phyloP scores from a whole-genome alignment of 2,888 invertebrate genomes.

The Drosophila pegasa region DNA sequence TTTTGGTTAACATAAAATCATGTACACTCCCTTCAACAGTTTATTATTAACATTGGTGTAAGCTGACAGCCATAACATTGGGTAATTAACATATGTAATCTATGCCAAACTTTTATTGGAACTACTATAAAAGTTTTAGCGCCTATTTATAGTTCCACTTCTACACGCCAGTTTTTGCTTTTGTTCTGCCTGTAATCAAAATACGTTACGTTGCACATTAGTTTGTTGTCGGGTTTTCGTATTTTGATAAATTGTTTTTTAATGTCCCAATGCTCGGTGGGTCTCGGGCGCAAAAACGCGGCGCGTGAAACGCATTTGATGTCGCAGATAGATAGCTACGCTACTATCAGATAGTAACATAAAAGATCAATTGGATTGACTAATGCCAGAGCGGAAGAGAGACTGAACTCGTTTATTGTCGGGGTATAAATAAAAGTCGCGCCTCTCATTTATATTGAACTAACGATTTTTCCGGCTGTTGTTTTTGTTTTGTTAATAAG shows the following conservation, averaged over 20 bases:
- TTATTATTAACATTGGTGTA: not conserved
- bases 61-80: not conserved
- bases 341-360: constrained; percentile 1
- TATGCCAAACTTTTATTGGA: not conserved
- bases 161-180: not conserved
- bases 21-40: not conserved
- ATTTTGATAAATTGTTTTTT: constrained; percentile 59
- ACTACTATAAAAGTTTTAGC: not conserved
- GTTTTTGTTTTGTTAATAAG: constrained; percentile 12
- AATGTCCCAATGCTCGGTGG: constrained; percentile 36
- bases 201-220: constrained; percentile 16
- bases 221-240: constrained; percentile 17
- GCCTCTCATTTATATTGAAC: constrained; percentile 23
- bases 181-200: constrained; percentile 24
- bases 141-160: not conserved
- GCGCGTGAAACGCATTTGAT: constrained; percentile 56
- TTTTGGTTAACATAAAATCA: not conserved
- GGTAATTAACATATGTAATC: not conserved
- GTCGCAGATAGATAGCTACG: not conserved
- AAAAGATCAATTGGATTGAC: constrained; percentile 16
- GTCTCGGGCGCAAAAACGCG: constrained; percentile 34
- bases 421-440: constrained; percentile 17
- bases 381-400: constrained; percentile 3
- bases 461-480: constrained; percentile 10
- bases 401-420: not conserved